Base-by-base conservation (phyloP, 2,797 vertebrate species). In the Poeciliopsis infans region DNA sequence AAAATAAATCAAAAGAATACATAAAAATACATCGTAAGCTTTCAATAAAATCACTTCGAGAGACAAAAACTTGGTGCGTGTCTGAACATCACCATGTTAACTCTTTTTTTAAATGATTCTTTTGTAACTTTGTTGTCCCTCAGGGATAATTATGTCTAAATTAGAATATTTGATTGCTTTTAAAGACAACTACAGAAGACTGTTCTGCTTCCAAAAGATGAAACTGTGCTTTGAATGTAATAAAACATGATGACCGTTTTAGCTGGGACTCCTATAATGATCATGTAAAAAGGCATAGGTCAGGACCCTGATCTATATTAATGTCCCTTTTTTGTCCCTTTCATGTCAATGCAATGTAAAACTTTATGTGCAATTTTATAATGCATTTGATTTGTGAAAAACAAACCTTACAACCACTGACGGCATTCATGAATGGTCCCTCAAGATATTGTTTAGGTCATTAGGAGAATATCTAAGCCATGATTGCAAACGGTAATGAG, bases 401-500 rank as follows among this genome's bases (percentile, higher is more conserved):
- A 78, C 39, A 78, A 71, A 7, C 41, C 31, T 41, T 55, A 71
- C 31, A 72, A 45, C 76, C 49, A 69, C 2, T 70, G 25, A 43
- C 12, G 10, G 23, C 75, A 75, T 73, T 77, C 59, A 88, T 74
- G 57, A 47, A 57, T 36, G 25, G 25, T 76, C 76, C 66, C 33
- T 64, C 1, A 70, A 16, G 83, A 75, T 82, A 76, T 28, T 61
- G 55, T 36, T 68, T 68, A 59, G 76, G 83, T 88, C 79, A 71
- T 82, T 68, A 88, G 70, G 47, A 87, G 45, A 61, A 78, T 84
- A 79, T 87, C 80, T 46, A 78, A 75, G 68, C 68, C 18, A 68
- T 80, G 85, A 80, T 87, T 88, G 83, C 77, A 79, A 66, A 83
- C 28, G 95, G 82, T 72, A 83, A 89, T 78, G 76, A 89, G 75